phyloP scores from a whole-genome alignment of 2,888 invertebrate genomes.

The Cyaniris semiargus region DNA sequence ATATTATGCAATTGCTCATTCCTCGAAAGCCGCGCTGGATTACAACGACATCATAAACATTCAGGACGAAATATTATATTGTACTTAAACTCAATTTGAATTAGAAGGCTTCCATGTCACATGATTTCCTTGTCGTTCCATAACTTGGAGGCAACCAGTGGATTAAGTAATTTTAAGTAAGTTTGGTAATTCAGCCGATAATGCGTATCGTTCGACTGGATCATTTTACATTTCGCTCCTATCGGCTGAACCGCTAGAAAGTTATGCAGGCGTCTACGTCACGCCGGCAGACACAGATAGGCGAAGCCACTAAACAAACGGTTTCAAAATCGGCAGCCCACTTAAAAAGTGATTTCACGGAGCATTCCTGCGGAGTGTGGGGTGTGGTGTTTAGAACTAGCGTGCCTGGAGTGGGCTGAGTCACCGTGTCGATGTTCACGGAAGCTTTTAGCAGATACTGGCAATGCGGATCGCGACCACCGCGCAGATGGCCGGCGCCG shows the following conservation, averaged over 20 bases:
- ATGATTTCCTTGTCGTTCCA: too few relatives aligned
- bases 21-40: background rate
- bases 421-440: background rate
- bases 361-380: background rate
- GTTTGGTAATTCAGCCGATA: too few relatives aligned
- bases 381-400: background rate
- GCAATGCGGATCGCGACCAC: background rate
- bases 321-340: background rate
- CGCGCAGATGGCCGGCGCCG: background rate
- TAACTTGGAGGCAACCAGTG: too few relatives aligned
- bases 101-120: too few relatives aligned
- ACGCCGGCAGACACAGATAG: background rate
- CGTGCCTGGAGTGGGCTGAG: background rate
- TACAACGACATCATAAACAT: background rate
- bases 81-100: background rate
- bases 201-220: too few relatives aligned
- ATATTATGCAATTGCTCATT: background rate
- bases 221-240: background rate
- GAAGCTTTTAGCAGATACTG: constrained; percentile 11
- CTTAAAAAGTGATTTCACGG: background rate
- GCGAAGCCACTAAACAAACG: background rate
- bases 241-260: background rate
- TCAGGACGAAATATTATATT: background rate
- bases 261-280: background rate
- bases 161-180: too few relatives aligned